phyloP scores from a whole-genome alignment of 2,888 invertebrate genomes.

The Drosophila prostipennis region DNA sequence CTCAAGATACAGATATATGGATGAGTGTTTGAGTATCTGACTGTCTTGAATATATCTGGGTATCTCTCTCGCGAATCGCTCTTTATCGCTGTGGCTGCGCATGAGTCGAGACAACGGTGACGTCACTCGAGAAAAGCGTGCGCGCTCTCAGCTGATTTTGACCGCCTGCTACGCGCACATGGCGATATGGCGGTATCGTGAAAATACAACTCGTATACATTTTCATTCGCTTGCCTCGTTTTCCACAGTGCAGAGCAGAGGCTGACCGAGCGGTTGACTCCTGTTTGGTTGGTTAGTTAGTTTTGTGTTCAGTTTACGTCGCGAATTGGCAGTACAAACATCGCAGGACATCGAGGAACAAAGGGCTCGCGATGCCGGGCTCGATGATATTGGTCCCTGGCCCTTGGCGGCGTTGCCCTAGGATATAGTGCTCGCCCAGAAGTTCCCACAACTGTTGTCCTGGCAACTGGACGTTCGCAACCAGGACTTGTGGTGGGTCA shows the following conservation, averaged over 20 bases:
- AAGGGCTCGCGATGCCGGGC: conserved; percentile 43
- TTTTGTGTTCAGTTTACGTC: conserved; percentile 36
- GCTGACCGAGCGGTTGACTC: conserved; percentile 25
- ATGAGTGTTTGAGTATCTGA: conserved; percentile 1
- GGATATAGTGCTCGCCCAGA: conserved; percentile 10
- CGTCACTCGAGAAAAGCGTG: conserved; percentile 68
- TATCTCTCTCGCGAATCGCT: conserved; percentile 1
- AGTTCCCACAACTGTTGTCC: conserved; percentile 46
- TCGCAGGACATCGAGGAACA: conserved; percentile 42
- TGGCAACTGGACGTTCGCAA: conserved; percentile 37
- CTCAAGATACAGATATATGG: conserved; percentile 34
- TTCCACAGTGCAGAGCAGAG: conserved; percentile 48
- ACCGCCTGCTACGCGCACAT: conserved; percentile 57
- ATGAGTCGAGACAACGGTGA: conserved; percentile 59
- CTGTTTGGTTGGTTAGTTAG: not conserved
- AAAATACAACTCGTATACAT: conserved; percentile 39
- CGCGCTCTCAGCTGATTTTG: conserved; percentile 66
- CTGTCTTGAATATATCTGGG: not conserved
- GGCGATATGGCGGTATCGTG: conserved; percentile 49
- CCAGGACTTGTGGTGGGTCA: conserved; percentile 5
- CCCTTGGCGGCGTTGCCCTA: conserved; percentile 55
- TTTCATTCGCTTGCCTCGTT: conserved; percentile 69
- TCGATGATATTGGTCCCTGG: conserved; percentile 20
- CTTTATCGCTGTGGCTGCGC: conserved; percentile 50
- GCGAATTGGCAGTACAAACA: conserved; percentile 61